These are phyloP conservation scores for Geopemphigus sp. DNA, from an alignment of 1,140 invertebrate genomes.

Conservation along the genomic window DNA sequence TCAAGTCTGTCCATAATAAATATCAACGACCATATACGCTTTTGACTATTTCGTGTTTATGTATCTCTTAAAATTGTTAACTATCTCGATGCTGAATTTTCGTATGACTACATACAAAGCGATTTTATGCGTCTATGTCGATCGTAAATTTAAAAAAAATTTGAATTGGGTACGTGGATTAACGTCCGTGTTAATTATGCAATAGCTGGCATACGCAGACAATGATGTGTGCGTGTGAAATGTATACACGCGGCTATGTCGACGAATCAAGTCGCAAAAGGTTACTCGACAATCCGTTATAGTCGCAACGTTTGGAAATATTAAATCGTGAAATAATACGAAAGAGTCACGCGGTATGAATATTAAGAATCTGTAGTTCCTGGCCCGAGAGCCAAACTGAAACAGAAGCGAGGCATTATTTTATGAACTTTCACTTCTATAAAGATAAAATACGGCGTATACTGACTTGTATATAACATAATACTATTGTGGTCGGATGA, in stretches of 20 bases:
- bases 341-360: not conserved
- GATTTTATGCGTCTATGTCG: no score
- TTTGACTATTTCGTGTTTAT: no score
- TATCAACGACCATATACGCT: no score
- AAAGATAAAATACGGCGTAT: not conserved
- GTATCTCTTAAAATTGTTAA: no score
- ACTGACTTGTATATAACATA: no score
- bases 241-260: not conserved
- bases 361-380: not conserved
- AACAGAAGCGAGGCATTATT: conserved; percentile 9
- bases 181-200: not conserved
- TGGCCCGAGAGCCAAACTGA: not conserved
- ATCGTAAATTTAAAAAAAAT: no score
- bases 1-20: no score
- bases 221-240: not conserved
- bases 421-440: not conserved
- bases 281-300: not conserved
- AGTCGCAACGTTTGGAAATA: no score
- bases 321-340: no score
- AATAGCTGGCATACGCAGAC: not conserved
- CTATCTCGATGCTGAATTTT: no score
- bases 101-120: no score
- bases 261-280: conserved; percentile 25
- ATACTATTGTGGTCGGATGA: not conserved
- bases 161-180: no score